Evolutionary conservation across 2,797 vertebrate genomes (phyloP), one percentile per base, ranked within the genome.

Genomic region (Thaleichthys pacificus): DNA sequence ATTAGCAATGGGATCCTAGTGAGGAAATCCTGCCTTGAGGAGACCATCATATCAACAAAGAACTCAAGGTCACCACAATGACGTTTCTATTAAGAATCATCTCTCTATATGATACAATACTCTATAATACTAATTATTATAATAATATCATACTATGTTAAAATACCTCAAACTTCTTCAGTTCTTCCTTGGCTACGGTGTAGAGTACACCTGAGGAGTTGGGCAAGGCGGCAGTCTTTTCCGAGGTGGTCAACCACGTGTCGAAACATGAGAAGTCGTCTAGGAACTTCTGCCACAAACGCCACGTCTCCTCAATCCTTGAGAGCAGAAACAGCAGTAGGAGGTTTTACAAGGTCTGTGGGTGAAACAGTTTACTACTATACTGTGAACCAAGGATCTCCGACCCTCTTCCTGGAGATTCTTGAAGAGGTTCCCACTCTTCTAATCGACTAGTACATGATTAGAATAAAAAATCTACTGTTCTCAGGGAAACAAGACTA

Each of bases 261-360:
- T 98, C 96, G 76, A 98, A 99, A 30, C 93, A 93, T 3, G 94
- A 91, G 79, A 95, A 98, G 86, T 99, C 98, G 17, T 99, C 98
- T 72, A 99, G 90, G 86, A 99, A 99, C 83, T 97, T 99, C 87
- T 99, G 96, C 98, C 98, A 99, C 5, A 99, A 82, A 71, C 96
- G 89, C 97, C 97, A 98, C 0, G 97, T 99, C 91, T 99, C 98
- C 89, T 99, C 97, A 78, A 99, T 98, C 89, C 98, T 99, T 38
- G 26, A 17, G 5, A 57, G 61, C 35, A 26, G 0, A 65, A 32
- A 47, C 35, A 58, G 28, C 38, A 47, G 11, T 3, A 47, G 12
- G 11, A 47, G 32, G 6, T 35, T 35, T 35, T 35, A 35, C 5
- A 35, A 35, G 32, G 32, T 35, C 5, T 35, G 32, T 49, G 14